These are phyloP conservation scores for Tenebrio molitor DNA, from an alignment of 1,140 invertebrate species.

Conservation along the genomic window DNA sequence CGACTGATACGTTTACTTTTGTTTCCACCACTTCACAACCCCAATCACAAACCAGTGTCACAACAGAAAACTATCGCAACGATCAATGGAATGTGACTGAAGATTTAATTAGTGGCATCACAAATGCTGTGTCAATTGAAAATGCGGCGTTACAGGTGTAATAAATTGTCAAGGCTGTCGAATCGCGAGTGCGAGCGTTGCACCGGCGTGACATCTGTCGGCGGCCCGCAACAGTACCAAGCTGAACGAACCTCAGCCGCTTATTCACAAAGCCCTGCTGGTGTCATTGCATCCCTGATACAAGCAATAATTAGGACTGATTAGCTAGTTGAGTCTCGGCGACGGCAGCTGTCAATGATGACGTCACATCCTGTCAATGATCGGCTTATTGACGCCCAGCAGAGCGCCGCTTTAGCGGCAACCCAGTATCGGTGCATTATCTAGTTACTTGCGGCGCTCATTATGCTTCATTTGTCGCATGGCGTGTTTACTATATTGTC, in stretches of 20 bases:
- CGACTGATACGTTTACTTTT: background rate
- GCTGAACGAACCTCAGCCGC: no score
- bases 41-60: no score
- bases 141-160: no score
- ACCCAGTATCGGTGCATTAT: conserved; percentile 52
- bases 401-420: conserved; percentile 31
- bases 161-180: no score
- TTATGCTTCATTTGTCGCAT: conserved; percentile 49
- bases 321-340: conserved; percentile 30
- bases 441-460: conserved; percentile 49
- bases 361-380: conserved; percentile 60
- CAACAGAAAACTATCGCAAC: no score
- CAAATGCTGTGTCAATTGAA: no score
- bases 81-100: no score
- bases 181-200: no score
- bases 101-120: no score
- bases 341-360: conserved; percentile 60
- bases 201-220: no score
- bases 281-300: conserved; percentile 28
- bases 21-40: no score
- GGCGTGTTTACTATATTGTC: conserved; percentile 41
- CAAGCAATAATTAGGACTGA: conserved; percentile 19
- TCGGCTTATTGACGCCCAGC: conserved; percentile 56
- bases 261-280: background rate
- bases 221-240: no score